phyloP scores from a whole-genome alignment of 2,797 vertebrate genomes.

The Phoeniculus purpureus region DNA sequence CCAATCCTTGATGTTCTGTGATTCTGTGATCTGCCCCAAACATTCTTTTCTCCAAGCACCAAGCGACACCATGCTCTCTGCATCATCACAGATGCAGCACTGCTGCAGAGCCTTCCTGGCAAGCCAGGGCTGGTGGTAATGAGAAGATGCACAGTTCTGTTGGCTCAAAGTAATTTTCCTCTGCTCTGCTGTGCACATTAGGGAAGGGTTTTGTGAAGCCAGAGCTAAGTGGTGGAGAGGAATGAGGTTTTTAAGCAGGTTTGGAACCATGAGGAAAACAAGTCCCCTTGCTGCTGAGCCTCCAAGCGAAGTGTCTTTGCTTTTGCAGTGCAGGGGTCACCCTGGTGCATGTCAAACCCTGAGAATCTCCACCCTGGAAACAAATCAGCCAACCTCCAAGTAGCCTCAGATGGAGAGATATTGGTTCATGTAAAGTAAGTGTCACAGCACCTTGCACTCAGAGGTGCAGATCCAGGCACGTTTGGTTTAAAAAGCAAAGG shows the following conservation, averaged over 20 bases:
- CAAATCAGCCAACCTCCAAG: neutral
- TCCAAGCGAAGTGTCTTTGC: neutral
- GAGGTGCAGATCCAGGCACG: neutral
- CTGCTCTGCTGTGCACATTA: rapidly evolving
- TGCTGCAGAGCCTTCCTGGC: neutral
- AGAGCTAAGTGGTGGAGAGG: neutral
- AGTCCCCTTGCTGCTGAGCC: neutral
- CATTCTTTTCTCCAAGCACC: neutral
- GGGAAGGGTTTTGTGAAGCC: neutral
- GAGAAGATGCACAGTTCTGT: neutral
- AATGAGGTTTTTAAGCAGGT: neutral
- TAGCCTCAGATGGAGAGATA: neutral
- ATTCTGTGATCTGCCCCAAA: neutral
- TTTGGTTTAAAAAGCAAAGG: neutral
- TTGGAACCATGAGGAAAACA: neutral
- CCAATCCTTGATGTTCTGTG: too few species aligned
- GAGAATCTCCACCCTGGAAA: neutral
- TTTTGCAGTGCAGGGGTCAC: neutral
- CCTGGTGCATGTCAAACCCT: neutral
- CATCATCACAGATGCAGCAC: rapidly evolving
- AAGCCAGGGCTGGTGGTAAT: neutral
- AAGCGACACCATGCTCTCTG: neutral
- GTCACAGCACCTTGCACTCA: neutral
- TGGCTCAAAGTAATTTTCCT: neutral
- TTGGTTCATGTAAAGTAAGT: rapidly evolving